Evolutionary conservation across 2,888 invertebrate species (phyloP).

Genomic region (Brachynemurus nebulosus): DNA sequence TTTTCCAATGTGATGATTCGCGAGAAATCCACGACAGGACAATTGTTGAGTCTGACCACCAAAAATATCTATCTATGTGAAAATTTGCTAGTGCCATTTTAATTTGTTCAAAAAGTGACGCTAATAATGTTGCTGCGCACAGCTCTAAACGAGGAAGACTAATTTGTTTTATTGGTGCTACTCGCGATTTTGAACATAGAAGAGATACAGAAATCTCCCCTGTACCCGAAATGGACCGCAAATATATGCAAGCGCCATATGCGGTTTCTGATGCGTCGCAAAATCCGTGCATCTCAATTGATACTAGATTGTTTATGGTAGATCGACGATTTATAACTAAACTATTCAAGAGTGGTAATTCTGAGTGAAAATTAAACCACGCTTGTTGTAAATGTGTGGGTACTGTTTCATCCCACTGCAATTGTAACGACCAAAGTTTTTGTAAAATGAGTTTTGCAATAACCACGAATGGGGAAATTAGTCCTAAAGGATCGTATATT

Average conservation of each 20-base stretch:
- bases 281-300: background rate
- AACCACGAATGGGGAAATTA: background rate
- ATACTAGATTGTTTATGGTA: background rate
- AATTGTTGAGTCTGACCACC: slow-evolving; percentile 14
- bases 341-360: background rate
- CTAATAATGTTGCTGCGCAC: background rate
- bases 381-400: background rate
- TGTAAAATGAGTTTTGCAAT: background rate
- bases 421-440: background rate
- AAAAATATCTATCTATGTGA: background rate
- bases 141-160: slow-evolving; percentile 3
- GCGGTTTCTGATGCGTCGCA: slow-evolving; percentile 1
- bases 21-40: slow-evolving; percentile 12
- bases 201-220: background rate
- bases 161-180: background rate
- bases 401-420: slow-evolving; percentile 1
- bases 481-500: slow-evolving; percentile 1
- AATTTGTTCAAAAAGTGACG: background rate
- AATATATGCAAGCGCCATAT: slow-evolving; percentile 5
- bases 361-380: background rate
- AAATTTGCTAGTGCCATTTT: background rate
- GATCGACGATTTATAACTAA: background rate
- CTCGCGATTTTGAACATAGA: slow-evolving; percentile 4
- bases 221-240: background rate
- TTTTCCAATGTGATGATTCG: slow-evolving; percentile 11